These are phyloP conservation scores for Morone saxatilis DNA, from an alignment of 2,113 vertebrate species.

Conservation along the genomic window DNA sequence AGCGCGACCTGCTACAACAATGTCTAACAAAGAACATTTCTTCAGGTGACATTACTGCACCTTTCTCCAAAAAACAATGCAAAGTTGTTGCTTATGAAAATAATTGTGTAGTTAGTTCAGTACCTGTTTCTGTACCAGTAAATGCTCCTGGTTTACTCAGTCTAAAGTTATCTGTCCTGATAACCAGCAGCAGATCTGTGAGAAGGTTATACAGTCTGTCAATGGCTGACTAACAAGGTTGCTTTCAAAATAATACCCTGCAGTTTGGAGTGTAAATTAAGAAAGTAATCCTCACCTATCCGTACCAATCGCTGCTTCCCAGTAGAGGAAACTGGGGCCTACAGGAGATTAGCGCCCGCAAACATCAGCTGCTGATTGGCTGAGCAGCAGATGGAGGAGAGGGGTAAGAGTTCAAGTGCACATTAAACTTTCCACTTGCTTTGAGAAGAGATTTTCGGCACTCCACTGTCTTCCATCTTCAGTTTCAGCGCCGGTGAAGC, in stretches of 20 bases:
- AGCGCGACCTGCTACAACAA: no score
- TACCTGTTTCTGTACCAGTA: no score
- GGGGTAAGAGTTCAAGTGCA: constrained; percentile 42
- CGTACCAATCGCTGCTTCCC: constrained; percentile 24
- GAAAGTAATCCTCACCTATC: constrained; percentile 20
- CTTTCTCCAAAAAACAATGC: no score
- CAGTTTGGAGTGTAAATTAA: constrained; percentile 11
- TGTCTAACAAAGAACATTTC: no score
- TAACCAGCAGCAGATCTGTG: background rate
- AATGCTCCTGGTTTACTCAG: no score
- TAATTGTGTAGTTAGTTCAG: no score
- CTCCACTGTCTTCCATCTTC: constrained; percentile 47
- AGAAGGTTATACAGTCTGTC: background rate
- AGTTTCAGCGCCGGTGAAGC: constrained; percentile 62
- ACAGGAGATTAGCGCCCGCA: constrained; percentile 3
- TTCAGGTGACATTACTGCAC: no score
- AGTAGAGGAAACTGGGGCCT: constrained; percentile 15
- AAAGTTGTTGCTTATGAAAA: background rate
- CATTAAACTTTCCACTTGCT: constrained; percentile 58
- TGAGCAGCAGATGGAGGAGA: constrained; percentile 12
- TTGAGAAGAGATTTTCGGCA: constrained; percentile 21
- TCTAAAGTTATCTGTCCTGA: background rate
- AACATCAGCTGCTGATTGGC: constrained; percentile 38
- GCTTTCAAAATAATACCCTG: background rate
- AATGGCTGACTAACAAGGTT: constrained; percentile 6